phyloP scores from a whole-genome alignment of 2,888 invertebrate species.

The Cosmia pyralina region DNA sequence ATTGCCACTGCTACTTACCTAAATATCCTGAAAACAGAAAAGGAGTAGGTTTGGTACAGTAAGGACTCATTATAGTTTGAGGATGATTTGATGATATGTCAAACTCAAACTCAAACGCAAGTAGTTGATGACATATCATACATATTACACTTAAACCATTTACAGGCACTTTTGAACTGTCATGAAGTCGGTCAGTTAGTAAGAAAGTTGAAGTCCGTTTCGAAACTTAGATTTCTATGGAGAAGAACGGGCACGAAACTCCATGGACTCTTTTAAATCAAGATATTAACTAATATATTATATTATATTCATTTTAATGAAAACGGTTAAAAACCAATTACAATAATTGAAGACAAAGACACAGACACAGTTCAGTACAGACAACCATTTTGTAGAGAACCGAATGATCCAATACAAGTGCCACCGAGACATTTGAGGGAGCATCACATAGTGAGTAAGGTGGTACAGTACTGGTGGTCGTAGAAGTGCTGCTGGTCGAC shows the following conservation, averaged over 20 bases:
- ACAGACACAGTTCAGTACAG: too few species aligned
- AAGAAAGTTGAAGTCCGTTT: too few species aligned
- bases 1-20: neutral
- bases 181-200: too few species aligned
- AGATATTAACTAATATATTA: neutral
- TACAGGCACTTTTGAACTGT: too few species aligned
- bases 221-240: neutral
- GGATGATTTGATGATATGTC: neutral
- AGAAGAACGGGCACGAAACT: neutral
- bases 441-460: slow-evolving; percentile 15
- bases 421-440: neutral
- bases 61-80: neutral
- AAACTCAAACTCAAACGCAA: neutral
- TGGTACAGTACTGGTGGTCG: slow-evolving; percentile 67
- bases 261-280: neutral
- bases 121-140: too few species aligned
- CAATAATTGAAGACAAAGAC: neutral
- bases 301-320: too few species aligned
- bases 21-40: neutral
- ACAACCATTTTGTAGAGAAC: neutral
- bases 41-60: neutral
- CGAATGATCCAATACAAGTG: neutral
- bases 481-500: slow-evolving; percentile 66
- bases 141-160: too few species aligned
- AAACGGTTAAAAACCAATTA: neutral